These are phyloP conservation scores for Odontesthes bonariensis DNA, from an alignment of 2,113 vertebrate genomes.

Conservation along the genomic window DNA sequence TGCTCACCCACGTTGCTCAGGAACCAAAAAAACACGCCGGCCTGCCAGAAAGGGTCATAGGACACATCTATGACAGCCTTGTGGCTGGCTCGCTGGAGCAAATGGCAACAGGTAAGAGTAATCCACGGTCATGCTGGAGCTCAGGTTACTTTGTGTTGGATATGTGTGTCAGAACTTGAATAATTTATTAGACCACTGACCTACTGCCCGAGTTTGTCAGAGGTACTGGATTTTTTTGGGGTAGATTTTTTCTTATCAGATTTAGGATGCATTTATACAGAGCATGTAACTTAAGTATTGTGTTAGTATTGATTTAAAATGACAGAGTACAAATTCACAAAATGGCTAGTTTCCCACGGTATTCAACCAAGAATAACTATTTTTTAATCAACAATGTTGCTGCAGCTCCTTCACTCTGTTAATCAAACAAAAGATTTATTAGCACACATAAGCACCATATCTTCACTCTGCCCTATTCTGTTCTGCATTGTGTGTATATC, in stretches of 20 bases:
- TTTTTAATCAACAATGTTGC: too few relatives aligned
- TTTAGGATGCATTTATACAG: not conserved
- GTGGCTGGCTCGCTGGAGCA: slow-evolving; percentile 71
- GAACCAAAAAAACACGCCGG: slow-evolving; percentile 10
- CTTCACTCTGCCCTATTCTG: too few relatives aligned
- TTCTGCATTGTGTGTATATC: too few relatives aligned
- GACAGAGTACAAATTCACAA: too few relatives aligned
- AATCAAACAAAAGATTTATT: too few relatives aligned
- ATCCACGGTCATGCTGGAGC: slow-evolving; percentile 1
- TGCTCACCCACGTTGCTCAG: slow-evolving; percentile 60
- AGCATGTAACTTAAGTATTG: too few relatives aligned
- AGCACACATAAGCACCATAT: too few relatives aligned
- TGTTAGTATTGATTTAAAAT: too few relatives aligned
- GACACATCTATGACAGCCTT: slow-evolving; percentile 75
- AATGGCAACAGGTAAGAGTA: slow-evolving; percentile 74
- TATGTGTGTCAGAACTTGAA: slow-evolving; percentile 45
- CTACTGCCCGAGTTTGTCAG: slow-evolving; percentile 26
- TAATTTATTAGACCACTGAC: slow-evolving; percentile 41
- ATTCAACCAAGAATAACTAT: too few relatives aligned
- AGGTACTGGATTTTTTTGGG: not conserved
- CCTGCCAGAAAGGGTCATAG: slow-evolving; percentile 57
- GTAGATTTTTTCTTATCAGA: not conserved
- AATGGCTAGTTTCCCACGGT: too few relatives aligned
- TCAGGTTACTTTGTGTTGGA: slow-evolving; percentile 53
- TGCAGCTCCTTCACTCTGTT: too few relatives aligned